Evolutionary conservation across 2,797 vertebrate species (phyloP), one percentile per base, ranked within the genome.

Genomic region (Yasuhikotakia modesta): DNA sequence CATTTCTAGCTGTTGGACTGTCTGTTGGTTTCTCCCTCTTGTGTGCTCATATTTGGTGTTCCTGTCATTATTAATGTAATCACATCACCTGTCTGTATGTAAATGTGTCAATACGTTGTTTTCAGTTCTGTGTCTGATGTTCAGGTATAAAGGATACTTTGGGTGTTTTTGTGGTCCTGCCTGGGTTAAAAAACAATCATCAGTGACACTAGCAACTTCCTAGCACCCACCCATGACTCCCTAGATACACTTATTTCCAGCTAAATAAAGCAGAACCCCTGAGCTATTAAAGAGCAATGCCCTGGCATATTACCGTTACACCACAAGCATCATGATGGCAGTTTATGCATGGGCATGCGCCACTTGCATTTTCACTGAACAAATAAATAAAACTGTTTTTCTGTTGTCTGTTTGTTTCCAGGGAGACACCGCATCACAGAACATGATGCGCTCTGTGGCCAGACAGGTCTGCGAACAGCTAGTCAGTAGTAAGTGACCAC

Each of bases 401-500:
- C 35, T 39, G 7, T 39, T 39, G 35, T 39, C 35, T 8, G 6
- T 81, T 13, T 78, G 39, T 79, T 85, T 79, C 17, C 88, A 99
- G 97, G 97, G 97, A 89, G 97, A 99, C 85, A 93, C 96, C 73
- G 95, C 97, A 76, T 98, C 97, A 74, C 98, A 99, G 89, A 96
- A 95, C 85, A 96, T 99, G 96, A 99, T 99, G 97, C 93, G 98
- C 84, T 94, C 96, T 73, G 96, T 99, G 75, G 97, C 98, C 86
- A 95, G 97, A 96, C 98, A 99, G 97, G 98, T 99, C 83, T 99
- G 98, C 81, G 98, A 99, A 88, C 98, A 99, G 32, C 32, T 35
- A 35, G 32, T 35, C 32, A 99, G 94, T 87, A 94, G 98, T 99
- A 92, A 97, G 93, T 70, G 2, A 0, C 16, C 16, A 16, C n/a